Base-by-base conservation (phyloP, 2,797 vertebrate genomes). In the Muraenolepis orangiensis region DNA sequence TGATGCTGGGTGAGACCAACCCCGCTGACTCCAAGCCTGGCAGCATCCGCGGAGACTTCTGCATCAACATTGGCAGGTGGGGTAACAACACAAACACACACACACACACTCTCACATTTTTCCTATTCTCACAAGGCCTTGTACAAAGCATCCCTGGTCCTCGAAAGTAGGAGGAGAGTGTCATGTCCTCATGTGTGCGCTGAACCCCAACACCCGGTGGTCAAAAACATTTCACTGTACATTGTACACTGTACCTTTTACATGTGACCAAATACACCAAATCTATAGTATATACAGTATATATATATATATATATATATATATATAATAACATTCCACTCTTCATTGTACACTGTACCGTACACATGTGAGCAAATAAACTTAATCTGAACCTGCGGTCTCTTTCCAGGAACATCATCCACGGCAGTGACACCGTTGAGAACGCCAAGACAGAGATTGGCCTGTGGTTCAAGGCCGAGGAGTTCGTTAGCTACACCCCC, bases 1-100 rank as follows among this genome's bases (percentile, higher is more conserved):
- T 96, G 87, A 97, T 98, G 97, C 88, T 99, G 70, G 97, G 97
- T 0, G 97, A 99, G 93, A 99, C 97, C 76, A 97, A 99, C 84
- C 97, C 97, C 0, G 94, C 95, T 0, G 95, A 98, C 87, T 98
- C 96, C 80, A 96, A 96, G 76, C 96, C 97, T 0, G 97, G 97
- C 73, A 98, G 96, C 90, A 98, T 99, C 89, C 95, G 97, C 51
- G 97, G 97, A 66, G 97, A 98, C 82, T 93, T 96, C 86, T 98
- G 96, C 70, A 93, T 99, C 74, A 94, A 97, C 87, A 94, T 98
- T 70, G 96, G 96, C 93, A 96, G 96, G 97, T 98, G 76, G 23
- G 70, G 13, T 14, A 23, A 28, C 32, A 34, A 57, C 28, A 23
- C 46, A 51, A 23, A 28, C 34, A 46, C 68, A 73, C 34, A 66